Percentiles rank a stretch among this genome's conserved stretches.
phyloP scores from a whole-genome alignment of 2,113 vertebrate species.

The Dasyornis broadbenti region DNA sequence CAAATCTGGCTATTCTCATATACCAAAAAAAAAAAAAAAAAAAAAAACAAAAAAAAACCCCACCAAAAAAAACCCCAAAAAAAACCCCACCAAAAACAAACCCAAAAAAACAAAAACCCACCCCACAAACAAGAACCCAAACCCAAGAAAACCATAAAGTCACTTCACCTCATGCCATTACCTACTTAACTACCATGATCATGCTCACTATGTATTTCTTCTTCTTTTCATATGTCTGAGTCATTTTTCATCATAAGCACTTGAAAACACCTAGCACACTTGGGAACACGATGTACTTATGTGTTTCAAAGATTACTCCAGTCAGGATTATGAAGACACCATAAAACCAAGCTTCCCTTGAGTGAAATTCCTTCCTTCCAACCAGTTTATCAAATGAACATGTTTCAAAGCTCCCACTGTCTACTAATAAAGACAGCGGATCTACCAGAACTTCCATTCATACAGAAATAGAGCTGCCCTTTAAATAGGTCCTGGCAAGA shows the following conservation, averaged over 20 bases:
- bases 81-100: neutral
- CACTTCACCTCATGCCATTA: neutral
- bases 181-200: neutral
- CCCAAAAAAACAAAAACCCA: neutral
- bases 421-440: neutral
- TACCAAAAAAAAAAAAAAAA: neutral
- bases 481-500: slow-evolving; percentile 39
- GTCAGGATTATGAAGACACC: neutral
- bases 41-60: neutral
- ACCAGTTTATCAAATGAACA: neutral
- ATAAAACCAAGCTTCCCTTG: neutral
- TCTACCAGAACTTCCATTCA: slow-evolving; percentile 22
- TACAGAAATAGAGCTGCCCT: slow-evolving; percentile 18
- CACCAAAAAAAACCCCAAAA: neutral
- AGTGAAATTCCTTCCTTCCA: neutral
- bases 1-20: neutral
- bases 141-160: neutral
- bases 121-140: neutral
- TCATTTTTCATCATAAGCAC: neutral
- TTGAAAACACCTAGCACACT: neutral
- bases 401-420: neutral
- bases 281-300: neutral
- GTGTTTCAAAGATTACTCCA: neutral
- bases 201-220: neutral
- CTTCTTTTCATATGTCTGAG: neutral